Evolutionary conservation across 2,888 invertebrate genomes (phyloP).

Genomic region (Anoplius nigerrimus): DNA sequence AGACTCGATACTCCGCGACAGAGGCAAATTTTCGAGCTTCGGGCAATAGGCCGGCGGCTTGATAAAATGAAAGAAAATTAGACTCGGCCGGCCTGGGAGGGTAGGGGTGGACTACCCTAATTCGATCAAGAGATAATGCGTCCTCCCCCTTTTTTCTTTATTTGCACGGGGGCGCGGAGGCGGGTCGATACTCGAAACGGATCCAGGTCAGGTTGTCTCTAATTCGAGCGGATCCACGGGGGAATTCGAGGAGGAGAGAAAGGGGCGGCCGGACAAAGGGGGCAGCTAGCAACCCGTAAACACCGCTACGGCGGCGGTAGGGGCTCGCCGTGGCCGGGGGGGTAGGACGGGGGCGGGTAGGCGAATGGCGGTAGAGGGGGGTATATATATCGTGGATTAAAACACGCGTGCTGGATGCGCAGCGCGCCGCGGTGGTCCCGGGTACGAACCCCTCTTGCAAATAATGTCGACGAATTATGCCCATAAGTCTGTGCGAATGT

Average conservation of each 20-base stretch:
- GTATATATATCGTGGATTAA: constrained; percentile 50
- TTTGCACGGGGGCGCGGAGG: no score
- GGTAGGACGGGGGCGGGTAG: background rate
- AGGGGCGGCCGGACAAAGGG: background rate
- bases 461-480: constrained; percentile 57
- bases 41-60: no score
- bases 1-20: no score
- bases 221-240: constrained; percentile 27
- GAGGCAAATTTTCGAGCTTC: no score
- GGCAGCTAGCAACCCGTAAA: background rate
- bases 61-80: no score
- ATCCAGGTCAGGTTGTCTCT: constrained; percentile 20
- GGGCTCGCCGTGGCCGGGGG: background rate
- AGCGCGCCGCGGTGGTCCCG: constrained; percentile 15
- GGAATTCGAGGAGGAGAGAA: constrained; percentile 18
- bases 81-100: background rate
- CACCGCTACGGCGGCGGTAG: background rate
- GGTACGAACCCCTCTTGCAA: constrained; percentile 43
- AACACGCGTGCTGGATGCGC: constrained; percentile 44
- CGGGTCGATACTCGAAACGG: constrained; percentile 12
- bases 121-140: constrained; percentile 2
- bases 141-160: background rate
- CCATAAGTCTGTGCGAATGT: constrained; percentile 63
- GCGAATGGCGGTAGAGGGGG: no score
- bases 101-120: background rate